A percentile compares a stretch with the other conserved stretches of the same genome.
These are phyloP conservation scores for Scartelaos histophorus DNA, from an alignment of 2,113 vertebrate species.

Conservation along the genomic window DNA sequence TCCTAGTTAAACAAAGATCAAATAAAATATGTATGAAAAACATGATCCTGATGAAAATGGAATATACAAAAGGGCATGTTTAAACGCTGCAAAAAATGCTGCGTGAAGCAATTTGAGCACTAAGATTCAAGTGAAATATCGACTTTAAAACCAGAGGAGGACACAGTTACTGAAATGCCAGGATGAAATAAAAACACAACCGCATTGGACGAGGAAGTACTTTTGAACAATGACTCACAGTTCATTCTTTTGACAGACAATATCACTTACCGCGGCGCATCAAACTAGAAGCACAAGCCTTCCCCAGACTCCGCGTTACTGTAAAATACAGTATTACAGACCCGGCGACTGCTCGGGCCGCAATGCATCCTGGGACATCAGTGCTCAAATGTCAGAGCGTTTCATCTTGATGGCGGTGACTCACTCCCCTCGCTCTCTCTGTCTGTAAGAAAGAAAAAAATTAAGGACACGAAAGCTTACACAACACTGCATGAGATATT, in stretches of 20 bases:
- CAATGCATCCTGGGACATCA: constrained; percentile 69
- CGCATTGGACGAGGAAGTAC: neutral
- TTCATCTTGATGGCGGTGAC: constrained; percentile 75
- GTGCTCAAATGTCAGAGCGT: constrained; percentile 77
- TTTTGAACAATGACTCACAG: neutral
- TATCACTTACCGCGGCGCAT: constrained; percentile 5
- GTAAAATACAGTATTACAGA: constrained; percentile 52
- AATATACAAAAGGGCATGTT: neutral
- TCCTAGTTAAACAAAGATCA: no score
- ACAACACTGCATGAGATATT: constrained; percentile 9
- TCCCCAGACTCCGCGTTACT: constrained; percentile 15
- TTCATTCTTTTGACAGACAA: neutral
- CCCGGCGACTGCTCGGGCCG: constrained; percentile 38
- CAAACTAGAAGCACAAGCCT: constrained; percentile 8
- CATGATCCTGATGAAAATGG: no score
- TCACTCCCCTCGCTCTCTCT: constrained; percentile 60
- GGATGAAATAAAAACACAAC: neutral
- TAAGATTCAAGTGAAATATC: neutral
- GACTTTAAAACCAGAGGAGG: neutral
- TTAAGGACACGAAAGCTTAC: constrained; percentile 58
- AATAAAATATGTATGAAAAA: no score
- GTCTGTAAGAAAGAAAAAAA: constrained; percentile 67
- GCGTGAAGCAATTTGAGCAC: neutral
- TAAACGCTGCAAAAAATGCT: neutral
- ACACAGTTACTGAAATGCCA: neutral